These are phyloP conservation scores for Neotoma lepida DNA, from an alignment of 2,113 vertebrate species.

Conservation along the genomic window DNA sequence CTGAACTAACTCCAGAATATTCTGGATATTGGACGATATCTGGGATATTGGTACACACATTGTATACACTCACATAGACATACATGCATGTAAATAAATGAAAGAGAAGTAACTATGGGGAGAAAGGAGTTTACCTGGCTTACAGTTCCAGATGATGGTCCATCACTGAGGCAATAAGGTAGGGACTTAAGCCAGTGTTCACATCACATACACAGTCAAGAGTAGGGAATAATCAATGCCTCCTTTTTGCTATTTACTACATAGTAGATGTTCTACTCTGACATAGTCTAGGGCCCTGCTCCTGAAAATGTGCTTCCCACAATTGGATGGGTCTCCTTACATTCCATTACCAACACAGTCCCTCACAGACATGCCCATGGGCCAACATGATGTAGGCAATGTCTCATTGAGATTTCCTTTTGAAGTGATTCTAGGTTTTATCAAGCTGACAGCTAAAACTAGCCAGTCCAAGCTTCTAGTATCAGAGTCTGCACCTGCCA, in stretches of 20 bases:
- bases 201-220: not conserved
- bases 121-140: not conserved
- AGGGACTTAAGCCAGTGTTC: not conserved
- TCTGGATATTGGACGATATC: too few relatives aligned
- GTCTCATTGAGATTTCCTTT: not conserved
- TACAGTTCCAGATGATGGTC: not conserved
- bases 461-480: not conserved
- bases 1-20: not conserved
- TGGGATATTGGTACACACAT: not conserved
- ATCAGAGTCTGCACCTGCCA: not conserved
- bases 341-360: not conserved
- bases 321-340: not conserved
- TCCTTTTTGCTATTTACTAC: not conserved
- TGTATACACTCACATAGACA: not conserved
- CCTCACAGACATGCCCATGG: not conserved
- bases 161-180: not conserved
- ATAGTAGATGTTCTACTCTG: not conserved
- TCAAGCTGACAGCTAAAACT: not conserved
- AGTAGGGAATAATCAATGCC: not conserved
- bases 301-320: not conserved
- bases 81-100: not conserved
- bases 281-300: not conserved
- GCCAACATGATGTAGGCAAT: not conserved
- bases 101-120: not conserved
- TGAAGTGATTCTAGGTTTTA: not conserved